These are phyloP conservation scores for Cotesia typhae DNA, from an alignment of 1,140 invertebrate species.

Conservation along the genomic window DNA sequence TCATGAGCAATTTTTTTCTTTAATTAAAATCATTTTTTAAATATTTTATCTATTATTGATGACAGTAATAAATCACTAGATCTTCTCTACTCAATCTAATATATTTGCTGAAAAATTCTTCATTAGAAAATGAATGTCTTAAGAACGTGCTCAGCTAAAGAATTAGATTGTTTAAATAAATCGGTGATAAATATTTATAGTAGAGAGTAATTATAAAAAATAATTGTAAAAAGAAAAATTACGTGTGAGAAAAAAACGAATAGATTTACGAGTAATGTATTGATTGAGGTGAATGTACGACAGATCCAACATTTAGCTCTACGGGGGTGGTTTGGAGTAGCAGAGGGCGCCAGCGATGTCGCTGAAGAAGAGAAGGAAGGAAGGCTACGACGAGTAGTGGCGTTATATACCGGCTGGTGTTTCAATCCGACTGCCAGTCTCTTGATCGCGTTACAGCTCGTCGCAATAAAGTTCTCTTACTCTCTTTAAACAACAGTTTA, in stretches of 20 bases:
- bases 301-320: slow-evolving; percentile 42
- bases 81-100: too few relatives aligned
- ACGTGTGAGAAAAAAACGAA: slow-evolving; percentile 8
- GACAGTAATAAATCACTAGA: neutral
- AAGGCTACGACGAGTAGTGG: slow-evolving; percentile 33
- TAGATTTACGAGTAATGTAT: slow-evolving; percentile 44
- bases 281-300: slow-evolving; percentile 64
- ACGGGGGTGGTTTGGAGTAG: slow-evolving; percentile 15
- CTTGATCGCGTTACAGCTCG: slow-evolving; percentile 40
- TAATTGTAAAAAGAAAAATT: neutral
- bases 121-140: too few relatives aligned
- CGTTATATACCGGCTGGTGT: slow-evolving; percentile 50
- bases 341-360: slow-evolving; percentile 26
- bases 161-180: too few relatives aligned
- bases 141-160: too few relatives aligned
- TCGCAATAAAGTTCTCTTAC: slow-evolving; percentile 16
- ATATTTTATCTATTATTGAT: neutral
- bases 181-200: too few relatives aligned
- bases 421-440: slow-evolving; percentile 49
- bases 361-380: slow-evolving; percentile 22
- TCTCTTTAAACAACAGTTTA: too few relatives aligned
- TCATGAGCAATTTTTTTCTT: slow-evolving; percentile 24
- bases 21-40: neutral
- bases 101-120: too few relatives aligned
- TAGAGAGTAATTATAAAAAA: neutral